phyloP scores from a whole-genome alignment of 2,888 invertebrate genomes.

The Empis livida region DNA sequence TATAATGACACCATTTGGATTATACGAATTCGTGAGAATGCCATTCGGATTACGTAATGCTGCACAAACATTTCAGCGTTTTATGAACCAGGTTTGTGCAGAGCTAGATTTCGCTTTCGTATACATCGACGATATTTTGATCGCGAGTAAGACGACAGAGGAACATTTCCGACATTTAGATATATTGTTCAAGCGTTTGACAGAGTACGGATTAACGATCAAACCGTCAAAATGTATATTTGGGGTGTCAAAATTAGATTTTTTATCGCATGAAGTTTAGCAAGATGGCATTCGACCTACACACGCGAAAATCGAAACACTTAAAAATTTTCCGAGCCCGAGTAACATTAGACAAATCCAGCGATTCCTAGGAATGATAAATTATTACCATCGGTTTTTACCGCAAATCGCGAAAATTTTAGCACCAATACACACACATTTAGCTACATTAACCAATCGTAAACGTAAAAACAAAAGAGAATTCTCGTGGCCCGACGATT shows the following conservation, averaged over 20 bases:
- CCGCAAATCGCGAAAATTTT: slow-evolving; percentile 1
- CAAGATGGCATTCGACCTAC: neutral
- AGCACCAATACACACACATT: neutral
- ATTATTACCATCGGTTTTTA: slow-evolving; percentile 3
- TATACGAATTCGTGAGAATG: neutral
- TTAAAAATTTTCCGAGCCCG: neutral
- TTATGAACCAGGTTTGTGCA: neutral
- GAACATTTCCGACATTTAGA: neutral
- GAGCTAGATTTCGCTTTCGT: neutral
- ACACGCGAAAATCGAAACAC: neutral
- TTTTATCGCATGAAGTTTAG: neutral
- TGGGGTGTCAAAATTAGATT: neutral
- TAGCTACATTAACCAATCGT: neutral
- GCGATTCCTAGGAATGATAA: slow-evolving; percentile 3
- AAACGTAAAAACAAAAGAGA: neutral
- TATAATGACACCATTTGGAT: neutral
- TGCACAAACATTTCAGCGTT: neutral
- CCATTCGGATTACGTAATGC: neutral
- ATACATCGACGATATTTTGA: neutral
- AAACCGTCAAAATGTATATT: neutral
- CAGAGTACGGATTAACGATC: neutral
- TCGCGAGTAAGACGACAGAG: neutral
- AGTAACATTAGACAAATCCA: neutral
- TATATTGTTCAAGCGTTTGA: neutral
- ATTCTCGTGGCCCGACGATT: neutral